Evolutionary conservation across 2,888 invertebrate species (phyloP).

Genomic region (Lampropteryx suffumata): DNA sequence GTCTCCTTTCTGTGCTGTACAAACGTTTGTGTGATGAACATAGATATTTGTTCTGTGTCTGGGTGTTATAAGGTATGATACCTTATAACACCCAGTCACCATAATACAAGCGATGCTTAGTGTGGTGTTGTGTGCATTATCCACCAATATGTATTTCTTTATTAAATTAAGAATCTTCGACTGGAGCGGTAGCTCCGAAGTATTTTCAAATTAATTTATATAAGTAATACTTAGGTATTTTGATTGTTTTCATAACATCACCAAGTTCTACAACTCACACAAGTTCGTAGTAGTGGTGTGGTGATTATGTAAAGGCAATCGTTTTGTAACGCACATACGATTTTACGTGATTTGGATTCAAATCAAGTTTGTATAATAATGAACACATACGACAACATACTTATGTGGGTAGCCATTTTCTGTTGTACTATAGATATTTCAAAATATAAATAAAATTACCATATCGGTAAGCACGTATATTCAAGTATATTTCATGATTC

Average conservation of each 20-base stretch:
- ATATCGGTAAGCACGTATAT: neutral
- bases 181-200: too few relatives aligned
- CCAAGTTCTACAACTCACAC: neutral
- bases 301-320: constrained; percentile 10
- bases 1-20: too few relatives aligned
- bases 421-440: neutral
- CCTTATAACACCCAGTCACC: too few relatives aligned
- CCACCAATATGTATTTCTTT: too few relatives aligned
- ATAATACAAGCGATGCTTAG: too few relatives aligned
- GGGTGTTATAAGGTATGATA: too few relatives aligned
- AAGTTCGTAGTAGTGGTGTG: neutral
- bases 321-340: constrained; percentile 23
- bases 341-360: constrained; percentile 20
- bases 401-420: constrained; percentile 1
- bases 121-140: too few relatives aligned
- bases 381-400: neutral
- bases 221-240: too few relatives aligned
- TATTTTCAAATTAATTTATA: too few relatives aligned
- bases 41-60: too few relatives aligned
- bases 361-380: constrained; percentile 8
- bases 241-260: constrained; percentile 10
- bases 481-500: neutral
- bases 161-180: too few relatives aligned
- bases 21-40: too few relatives aligned
- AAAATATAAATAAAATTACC: neutral